These are phyloP conservation scores for Myotis vivesi DNA, from an alignment of 2,797 vertebrate species.

Conservation along the genomic window DNA sequence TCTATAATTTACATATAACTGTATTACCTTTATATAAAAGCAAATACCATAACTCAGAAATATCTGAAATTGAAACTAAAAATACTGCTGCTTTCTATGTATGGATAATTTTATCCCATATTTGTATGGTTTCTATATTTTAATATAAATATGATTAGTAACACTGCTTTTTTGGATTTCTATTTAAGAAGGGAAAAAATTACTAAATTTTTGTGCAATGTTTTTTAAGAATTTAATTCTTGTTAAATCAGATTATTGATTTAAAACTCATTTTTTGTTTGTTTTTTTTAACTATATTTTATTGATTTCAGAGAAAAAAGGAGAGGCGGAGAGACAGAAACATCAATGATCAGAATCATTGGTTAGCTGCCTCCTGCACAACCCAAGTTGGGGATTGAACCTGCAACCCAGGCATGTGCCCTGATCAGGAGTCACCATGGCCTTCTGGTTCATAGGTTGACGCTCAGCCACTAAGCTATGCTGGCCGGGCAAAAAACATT, in stretches of 20 bases:
- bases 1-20: background rate
- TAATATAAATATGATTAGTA: background rate
- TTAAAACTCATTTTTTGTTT: background rate
- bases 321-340: no score
- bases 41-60: background rate
- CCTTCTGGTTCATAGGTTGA: no score
- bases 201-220: background rate
- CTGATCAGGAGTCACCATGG: no score
- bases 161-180: background rate
- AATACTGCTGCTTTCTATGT: background rate
- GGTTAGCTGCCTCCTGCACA: no score
- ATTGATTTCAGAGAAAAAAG: no score
- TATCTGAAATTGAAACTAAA: background rate
- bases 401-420: no score
- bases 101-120: background rate
- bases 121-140: background rate
- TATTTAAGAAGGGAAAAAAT: background rate
- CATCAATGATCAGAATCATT: no score
- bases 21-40: background rate
- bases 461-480: no score
- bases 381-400: no score
- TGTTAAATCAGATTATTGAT: slow-evolving; percentile 27
- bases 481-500: background rate
- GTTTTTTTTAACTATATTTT: no score
- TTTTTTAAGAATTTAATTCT: background rate